Conservation (phyloP, 2,888 invertebrate genomes). For the Augochlorella aurata region DNA sequence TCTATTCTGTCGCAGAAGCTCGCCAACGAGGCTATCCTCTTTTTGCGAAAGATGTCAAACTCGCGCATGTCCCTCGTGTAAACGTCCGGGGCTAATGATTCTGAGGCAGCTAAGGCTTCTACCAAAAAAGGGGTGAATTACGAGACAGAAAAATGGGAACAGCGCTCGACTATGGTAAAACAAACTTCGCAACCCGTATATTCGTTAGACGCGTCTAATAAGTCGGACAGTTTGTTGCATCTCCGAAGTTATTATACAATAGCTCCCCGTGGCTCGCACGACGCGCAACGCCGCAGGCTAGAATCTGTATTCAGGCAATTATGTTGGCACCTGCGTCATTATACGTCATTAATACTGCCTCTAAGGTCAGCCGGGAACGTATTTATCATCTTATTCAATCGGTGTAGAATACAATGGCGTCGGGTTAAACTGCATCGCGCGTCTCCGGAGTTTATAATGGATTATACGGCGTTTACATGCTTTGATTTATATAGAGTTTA, state of each 20-base stretch:
- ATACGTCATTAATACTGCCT: not conserved
- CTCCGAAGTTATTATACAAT: not conserved
- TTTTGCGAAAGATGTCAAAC: not conserved
- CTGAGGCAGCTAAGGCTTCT: not conserved
- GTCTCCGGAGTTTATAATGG: not conserved
- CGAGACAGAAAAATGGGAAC: not conserved
- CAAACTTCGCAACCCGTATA: not conserved
- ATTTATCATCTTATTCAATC: not conserved
- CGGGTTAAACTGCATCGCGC: not conserved
- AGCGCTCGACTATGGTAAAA: not conserved
- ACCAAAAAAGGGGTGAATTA: not conserved
- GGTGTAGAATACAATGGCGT: not conserved
- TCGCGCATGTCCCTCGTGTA: not conserved
- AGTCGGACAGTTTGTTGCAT: constrained; percentile 14
- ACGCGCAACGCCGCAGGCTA: not conserved
- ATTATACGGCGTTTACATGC: not conserved
- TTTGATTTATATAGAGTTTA: too few species aligned
- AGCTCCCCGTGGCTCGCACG: not conserved
- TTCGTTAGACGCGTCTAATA: constrained; percentile 5
- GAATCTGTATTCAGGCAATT: not conserved
- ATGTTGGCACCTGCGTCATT: constrained; percentile 3
- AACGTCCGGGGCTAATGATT: constrained; percentile 20
- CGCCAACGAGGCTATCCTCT: not conserved
- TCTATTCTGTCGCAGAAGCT: not conserved
- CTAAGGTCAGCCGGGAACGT: not conserved